Evolutionary conservation across 2,113 vertebrate species (phyloP).

Genomic region (Hemiscyllium ocellatum): DNA sequence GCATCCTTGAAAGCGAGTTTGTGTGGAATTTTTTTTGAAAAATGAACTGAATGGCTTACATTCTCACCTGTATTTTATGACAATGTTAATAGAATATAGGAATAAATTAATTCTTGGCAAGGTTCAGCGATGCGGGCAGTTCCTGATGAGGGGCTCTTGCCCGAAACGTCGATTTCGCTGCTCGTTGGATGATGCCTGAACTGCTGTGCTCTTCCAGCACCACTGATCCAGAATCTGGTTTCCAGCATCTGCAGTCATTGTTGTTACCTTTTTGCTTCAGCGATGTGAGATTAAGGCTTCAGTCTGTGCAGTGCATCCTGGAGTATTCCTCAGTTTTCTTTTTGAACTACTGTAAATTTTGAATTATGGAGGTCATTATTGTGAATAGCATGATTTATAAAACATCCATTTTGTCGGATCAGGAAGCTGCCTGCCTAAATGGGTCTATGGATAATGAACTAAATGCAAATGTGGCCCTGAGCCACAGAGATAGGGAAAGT

Average conservation of each 20-base stretch:
- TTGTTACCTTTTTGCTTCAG: background rate
- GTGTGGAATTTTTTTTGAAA: background rate
- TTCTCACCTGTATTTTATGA: background rate
- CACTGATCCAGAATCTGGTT: too few relatives aligned
- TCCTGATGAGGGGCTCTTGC: too few relatives aligned
- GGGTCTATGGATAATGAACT: background rate
- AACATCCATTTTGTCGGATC: background rate
- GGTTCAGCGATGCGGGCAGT: too few relatives aligned
- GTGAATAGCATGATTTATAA: background rate
- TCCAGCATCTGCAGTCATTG: too few relatives aligned
- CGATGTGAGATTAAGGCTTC: background rate
- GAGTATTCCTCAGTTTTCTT: background rate
- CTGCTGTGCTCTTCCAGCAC: too few relatives aligned
- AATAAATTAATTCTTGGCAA: background rate
- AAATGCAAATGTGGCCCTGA: background rate
- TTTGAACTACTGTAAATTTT: background rate
- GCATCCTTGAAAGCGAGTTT: background rate
- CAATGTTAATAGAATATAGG: background rate
- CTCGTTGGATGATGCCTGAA: too few relatives aligned
- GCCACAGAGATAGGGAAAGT: background rate
- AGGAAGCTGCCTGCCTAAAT: background rate
- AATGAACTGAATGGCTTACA: background rate
- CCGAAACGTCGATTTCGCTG: too few relatives aligned
- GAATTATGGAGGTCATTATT: background rate
- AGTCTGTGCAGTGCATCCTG: background rate